Base-by-base conservation (phyloP, 2,888 invertebrate genomes). In the Criorhina ranunculi region DNA sequence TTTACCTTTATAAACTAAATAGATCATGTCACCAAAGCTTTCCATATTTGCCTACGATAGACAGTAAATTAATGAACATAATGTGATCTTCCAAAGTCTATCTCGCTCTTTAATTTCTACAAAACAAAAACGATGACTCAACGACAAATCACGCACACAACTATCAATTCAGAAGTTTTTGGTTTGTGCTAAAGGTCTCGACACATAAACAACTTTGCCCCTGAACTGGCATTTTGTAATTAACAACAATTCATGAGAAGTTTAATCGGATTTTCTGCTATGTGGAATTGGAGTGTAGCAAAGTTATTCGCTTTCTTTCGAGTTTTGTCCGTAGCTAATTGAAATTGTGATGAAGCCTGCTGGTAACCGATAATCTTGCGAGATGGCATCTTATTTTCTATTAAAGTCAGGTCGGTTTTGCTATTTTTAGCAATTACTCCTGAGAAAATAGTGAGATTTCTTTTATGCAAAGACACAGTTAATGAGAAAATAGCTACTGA, bases 171-270 rank as follows among this genome's bases (percentile, higher is more conserved):
- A 9, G 3, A 9, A 8, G 33, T 7, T 15, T n/a, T 31, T 53
- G 33, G 31, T 53, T 12, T 9, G 15, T 6, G 53, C 11, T 33
- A 53, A 29, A 33, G 53, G 53, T 53, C 15, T 15, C 15, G 15
- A 8, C 53, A 33, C 15, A 53, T 15, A 33, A 33, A 15, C 31
- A 53, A 53, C 53, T 53, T 12, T 53, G 33, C 7, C 53, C 33
- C 9, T 53, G 53, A 53, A 15, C 33, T 33, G 31, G 31, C 31
- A 8, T 29, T n/a, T 51, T 51, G 24, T 51, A 53, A 53, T 53
- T 53, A 33, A 15, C 31, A 19, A 2, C n/a, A 7, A 51, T 51
- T 51, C 53, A 53, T 12, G 15, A 31, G 5, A 31, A 15, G 15
- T 53, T 33, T 24, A 19, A 49, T 49, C 29, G n/a, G 31, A 33